These are phyloP conservation scores for Corvus cornix DNA, from an alignment of 2,113 vertebrate genomes.

Conservation along the genomic window DNA sequence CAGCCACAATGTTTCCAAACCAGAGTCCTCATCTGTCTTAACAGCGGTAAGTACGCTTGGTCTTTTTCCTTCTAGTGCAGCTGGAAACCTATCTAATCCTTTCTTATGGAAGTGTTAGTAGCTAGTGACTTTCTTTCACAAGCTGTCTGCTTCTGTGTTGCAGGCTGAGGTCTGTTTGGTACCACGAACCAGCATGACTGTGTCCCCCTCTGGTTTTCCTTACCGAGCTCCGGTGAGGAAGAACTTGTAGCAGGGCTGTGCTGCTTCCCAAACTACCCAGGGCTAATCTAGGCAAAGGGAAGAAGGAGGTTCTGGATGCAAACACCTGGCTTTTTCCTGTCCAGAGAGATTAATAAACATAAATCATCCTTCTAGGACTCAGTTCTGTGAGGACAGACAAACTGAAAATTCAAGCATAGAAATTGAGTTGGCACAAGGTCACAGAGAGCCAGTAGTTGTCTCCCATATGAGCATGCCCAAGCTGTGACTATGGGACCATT, in stretches of 20 bases:
- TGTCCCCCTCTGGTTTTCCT: conserved; percentile 49
- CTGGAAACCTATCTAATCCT: conserved; percentile 5
- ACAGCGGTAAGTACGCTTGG: conserved; percentile 84
- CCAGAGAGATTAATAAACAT: conserved; percentile 28
- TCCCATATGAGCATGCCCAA: not conserved
- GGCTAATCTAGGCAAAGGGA: conserved; percentile 31
- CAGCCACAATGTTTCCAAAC: conserved; percentile 98
- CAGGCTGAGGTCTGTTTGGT: conserved; percentile 60
- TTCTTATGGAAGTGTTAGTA: not conserved
- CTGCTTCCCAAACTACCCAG: conserved; percentile 5
- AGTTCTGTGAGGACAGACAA: conserved; percentile 54
- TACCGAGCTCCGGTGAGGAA: conserved; percentile 54
- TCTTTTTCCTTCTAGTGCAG: not conserved
- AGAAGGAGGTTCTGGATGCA: conserved; percentile 4
- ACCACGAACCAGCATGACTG: conserved; percentile 42
- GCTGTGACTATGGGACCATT: not conserved
- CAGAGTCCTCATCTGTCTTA: conserved; percentile 93
- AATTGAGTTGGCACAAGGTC: not conserved
- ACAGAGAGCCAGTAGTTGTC: not conserved
- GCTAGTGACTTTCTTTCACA: conserved; percentile 32
- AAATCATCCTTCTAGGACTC: conserved; percentile 54
- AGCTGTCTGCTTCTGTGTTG: conserved; percentile 58
- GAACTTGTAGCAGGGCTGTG: conserved; percentile 1
- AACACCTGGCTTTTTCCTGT: conserved; percentile 25
- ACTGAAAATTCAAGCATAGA: not conserved